Base-by-base conservation (phyloP, 2,888 invertebrate species). In the Bombylius major region DNA sequence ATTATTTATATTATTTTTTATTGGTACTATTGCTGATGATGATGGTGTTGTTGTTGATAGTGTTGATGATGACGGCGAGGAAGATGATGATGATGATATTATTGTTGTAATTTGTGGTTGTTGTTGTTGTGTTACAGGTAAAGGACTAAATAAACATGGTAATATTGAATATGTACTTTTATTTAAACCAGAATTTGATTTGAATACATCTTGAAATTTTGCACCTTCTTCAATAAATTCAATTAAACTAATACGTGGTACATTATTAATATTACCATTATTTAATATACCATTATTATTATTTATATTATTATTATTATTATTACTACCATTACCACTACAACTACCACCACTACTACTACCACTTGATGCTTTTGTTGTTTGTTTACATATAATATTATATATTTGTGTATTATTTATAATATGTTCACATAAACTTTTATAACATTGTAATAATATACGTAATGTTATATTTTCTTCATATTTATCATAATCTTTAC, bases 371-470 rank as follows among this genome's bases (percentile, higher is more conserved):
- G 32, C 36, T 13, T 50, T 55, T 74, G 79, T 67, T 74, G 79
- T 67, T 79, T 81, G 63, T 42, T 62, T 61, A 39, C 65, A 62
- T 39, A 73, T 64, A 46, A 65, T 62, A 0, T 58, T 59, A 70
- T 85, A 89, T 58, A 89, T 80, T 47, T 82, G 79, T 4, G 87
- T 85, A 57, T 81, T 83, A 57, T 81, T 83, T 65, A 84, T 82
- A 65, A 94, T 79, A 73, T 89, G 89, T 68, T 86, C 83, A 76
- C 94, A 94, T 59, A 94, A 78, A 68, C 89, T 87, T 73, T 89
- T 89, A 70, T 92, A 94, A 75, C 93, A 92, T 71, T 89, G 86
- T 57, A 94, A 75, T 48, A 93, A 77, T 65, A 89, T 85, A 54
- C 88, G 80, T 65, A 93, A 76, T 64, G 88, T 84, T 60, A 84